phyloP scores from a whole-genome alignment of 2,797 vertebrate genomes.

The Triplophysa yarkandensis region DNA sequence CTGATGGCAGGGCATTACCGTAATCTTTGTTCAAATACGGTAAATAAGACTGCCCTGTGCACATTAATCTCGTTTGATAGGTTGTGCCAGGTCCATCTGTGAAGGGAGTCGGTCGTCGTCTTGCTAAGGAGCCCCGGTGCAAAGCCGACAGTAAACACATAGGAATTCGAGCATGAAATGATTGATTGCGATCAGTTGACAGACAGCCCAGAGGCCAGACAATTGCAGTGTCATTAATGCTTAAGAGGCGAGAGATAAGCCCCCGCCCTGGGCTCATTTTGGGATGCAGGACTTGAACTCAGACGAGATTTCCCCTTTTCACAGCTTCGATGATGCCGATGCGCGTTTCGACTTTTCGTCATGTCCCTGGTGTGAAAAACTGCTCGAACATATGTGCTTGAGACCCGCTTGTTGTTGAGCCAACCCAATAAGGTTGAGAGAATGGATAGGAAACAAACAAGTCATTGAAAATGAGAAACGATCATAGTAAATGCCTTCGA shows the following conservation, averaged over 20 bases:
- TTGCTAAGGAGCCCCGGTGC: constrained; percentile 48
- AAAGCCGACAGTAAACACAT: constrained; percentile 51
- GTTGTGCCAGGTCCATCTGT: constrained; percentile 34
- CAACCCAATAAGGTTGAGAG: neutral
- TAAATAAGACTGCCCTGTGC: constrained; percentile 41
- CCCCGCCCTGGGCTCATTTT: constrained; percentile 37
- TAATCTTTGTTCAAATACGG: constrained; percentile 12
- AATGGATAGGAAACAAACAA: neutral
- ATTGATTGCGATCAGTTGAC: constrained; percentile 56
- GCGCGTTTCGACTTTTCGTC: constrained; percentile 5
- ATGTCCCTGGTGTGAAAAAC: neutral
- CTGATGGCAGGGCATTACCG: constrained; percentile 22
- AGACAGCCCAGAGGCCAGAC: constrained; percentile 57
- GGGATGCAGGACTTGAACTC: constrained; percentile 45
- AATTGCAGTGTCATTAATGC: constrained; percentile 55
- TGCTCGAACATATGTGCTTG: neutral
- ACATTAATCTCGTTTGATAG: constrained; percentile 35
- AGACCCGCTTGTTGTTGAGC: neutral
- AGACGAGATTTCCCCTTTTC: constrained; percentile 36
- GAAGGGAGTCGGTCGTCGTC: constrained; percentile 49
- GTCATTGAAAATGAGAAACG: too few species aligned
- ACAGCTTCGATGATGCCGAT: neutral
- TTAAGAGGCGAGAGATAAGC: constrained; percentile 54
- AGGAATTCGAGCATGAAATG: constrained; percentile 52
- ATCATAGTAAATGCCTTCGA: neutral